Conservation (phyloP, 2,113 vertebrate genomes). For the Scophthalmus maximus region DNA sequence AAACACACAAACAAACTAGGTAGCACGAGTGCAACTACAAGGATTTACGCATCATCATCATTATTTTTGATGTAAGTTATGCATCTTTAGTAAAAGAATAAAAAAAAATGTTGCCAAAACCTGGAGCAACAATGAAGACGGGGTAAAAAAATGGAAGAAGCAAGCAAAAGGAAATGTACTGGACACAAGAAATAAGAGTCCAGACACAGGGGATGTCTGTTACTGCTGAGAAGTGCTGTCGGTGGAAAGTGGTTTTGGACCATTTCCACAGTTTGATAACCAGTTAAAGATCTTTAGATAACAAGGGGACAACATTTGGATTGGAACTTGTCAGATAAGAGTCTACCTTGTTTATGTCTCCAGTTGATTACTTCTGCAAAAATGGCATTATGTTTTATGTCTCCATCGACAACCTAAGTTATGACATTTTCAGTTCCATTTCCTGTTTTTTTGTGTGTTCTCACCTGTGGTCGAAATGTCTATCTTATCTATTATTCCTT, state of each 20-base stretch:
- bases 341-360: background rate
- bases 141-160: background rate
- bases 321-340: conserved; percentile 19
- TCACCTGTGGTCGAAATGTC: no score
- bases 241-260: conserved; percentile 29
- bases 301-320: conserved; percentile 7
- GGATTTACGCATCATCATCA: background rate
- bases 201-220: conserved; percentile 31
- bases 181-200: conserved; percentile 46
- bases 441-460: no score
- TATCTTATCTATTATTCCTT: no score
- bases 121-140: background rate
- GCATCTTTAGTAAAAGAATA: background rate
- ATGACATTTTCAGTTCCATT: no score
- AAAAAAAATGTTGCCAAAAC: background rate
- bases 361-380: background rate
- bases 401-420: no score
- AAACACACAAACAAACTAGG: background rate
- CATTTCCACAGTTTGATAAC: conserved; percentile 8
- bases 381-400: no score
- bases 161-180: background rate
- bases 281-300: conserved; percentile 17
- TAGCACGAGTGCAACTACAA: background rate
- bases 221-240: conserved; percentile 6
- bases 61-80: no score